A percentile compares a stretch with the other conserved stretches of the same genome.
phyloP scores from a whole-genome alignment of 1,140 invertebrate genomes.

The Chlorops oryzae region DNA sequence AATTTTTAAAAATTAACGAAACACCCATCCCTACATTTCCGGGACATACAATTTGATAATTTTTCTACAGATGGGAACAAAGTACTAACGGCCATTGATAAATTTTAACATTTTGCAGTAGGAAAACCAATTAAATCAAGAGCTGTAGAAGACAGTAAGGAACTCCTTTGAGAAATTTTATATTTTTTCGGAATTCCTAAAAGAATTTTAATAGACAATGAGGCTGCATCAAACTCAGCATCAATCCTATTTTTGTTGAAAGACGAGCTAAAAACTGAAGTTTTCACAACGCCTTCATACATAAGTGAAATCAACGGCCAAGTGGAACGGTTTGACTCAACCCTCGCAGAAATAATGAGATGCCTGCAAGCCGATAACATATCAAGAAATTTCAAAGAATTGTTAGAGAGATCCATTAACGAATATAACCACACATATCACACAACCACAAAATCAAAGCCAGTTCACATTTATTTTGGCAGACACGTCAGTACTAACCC shows the following conservation, averaged over 20 bases:
- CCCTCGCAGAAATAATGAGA: not conserved
- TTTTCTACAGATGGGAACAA: slow-evolving; percentile 6
- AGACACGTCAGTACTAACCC: not conserved
- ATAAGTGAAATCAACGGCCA: not conserved
- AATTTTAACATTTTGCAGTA: slow-evolving; percentile 18
- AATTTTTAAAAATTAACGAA: slow-evolving; percentile 1
- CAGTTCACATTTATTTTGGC: not conserved
- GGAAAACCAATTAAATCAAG: slow-evolving; percentile 13
- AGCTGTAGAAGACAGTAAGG: slow-evolving; percentile 14
- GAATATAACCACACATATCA: not conserved
- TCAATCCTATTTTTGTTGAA: too few species aligned
- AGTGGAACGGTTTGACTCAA: not conserved
- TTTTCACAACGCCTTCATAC: not conserved
- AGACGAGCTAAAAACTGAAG: too few species aligned
- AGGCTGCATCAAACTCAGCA: too few species aligned
- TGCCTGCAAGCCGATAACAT: not conserved
- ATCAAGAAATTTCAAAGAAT: not conserved
- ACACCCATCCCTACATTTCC: slow-evolving; percentile 19
- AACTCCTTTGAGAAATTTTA: slow-evolving; percentile 6
- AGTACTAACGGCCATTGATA: slow-evolving; percentile 15
- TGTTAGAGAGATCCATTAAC: not conserved
- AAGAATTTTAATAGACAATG: too few species aligned
- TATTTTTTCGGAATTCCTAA: too few species aligned
- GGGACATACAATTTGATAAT: slow-evolving; percentile 19
- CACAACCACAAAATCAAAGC: not conserved